A percentile compares a stretch with the other conserved stretches of the same genome.
Evolutionary conservation across 2,888 invertebrate species (phyloP).

Genomic region (Drosophila maculinotata): DNA sequence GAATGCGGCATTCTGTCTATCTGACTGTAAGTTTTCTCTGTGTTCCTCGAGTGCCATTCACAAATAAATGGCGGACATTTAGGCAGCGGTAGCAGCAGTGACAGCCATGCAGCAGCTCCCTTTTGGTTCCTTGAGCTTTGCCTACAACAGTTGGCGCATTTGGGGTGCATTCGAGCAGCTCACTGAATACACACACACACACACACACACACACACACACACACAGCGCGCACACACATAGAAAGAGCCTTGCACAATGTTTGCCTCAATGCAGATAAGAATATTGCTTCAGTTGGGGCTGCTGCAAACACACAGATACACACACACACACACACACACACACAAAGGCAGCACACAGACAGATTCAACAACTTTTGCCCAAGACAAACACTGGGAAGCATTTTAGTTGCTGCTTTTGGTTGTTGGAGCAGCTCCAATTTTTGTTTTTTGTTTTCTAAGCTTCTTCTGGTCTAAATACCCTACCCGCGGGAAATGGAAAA

Average conservation of each 20-base stretch:
- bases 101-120: conserved; percentile 14
- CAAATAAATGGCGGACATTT: conserved; percentile 80
- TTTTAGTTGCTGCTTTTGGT: conserved; percentile 37
- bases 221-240: conserved; percentile 18
- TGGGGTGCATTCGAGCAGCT: conserved; percentile 53
- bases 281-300: conserved; percentile 61
- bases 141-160: conserved; percentile 64
- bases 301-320: conserved; percentile 36
- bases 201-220: conserved; percentile 6
- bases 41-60: conserved; percentile 69
- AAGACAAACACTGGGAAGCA: conserved; percentile 57
- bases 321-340: conserved; percentile 11
- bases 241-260: conserved; percentile 41
- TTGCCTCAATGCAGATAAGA: conserved; percentile 80
- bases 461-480: conserved; percentile 21
- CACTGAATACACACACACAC: conserved; percentile 32
- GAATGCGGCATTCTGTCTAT: conserved; percentile 49
- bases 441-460: background rate
- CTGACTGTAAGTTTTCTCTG: conserved; percentile 39
- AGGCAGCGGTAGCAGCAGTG: conserved; percentile 44
- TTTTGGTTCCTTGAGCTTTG: conserved; percentile 41
- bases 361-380: conserved; percentile 38
- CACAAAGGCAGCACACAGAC: conserved; percentile 5
- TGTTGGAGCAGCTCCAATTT: conserved; percentile 42
- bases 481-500: background rate